Evolutionary conservation across 1,140 invertebrate species (phyloP).

Genomic region (Drosophila albomicans): DNA sequence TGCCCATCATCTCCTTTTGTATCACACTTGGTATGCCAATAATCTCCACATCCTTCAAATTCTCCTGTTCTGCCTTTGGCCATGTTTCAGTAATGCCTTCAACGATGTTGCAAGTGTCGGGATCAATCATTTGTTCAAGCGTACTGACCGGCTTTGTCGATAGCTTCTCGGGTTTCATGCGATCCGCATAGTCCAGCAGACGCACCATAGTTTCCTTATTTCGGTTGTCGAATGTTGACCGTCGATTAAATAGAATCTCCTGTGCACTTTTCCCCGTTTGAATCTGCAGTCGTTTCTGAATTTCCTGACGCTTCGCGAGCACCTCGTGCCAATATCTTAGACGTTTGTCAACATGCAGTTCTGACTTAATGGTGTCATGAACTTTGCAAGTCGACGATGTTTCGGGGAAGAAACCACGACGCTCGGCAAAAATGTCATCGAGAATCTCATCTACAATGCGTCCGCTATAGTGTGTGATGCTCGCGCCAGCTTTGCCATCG

Average conservation of each 20-base stretch:
- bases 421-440: constrained; percentile 52
- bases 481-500: background rate
- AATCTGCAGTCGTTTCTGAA: constrained; percentile 54
- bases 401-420: constrained; percentile 39
- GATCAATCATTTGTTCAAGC: constrained; percentile 10
- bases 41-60: constrained; percentile 59
- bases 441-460: constrained; percentile 62
- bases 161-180: constrained; percentile 39
- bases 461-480: constrained; percentile 35
- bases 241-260: constrained; percentile 69
- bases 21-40: constrained; percentile 53
- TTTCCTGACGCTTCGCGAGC: constrained; percentile 46
- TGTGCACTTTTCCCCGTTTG: constrained; percentile 55
- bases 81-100: constrained; percentile 40
- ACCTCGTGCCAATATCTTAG: constrained; percentile 69
- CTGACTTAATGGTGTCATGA: background rate
- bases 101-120: constrained; percentile 35
- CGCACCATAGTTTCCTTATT: constrained; percentile 65
- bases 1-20: constrained; percentile 61
- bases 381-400: constrained; percentile 49
- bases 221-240: constrained; percentile 59
- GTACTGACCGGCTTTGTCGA: background rate
- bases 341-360: constrained; percentile 55
- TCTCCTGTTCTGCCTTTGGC: constrained; percentile 50
- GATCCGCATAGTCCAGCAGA: constrained; percentile 66